Evolutionary conservation across 2,113 vertebrate genomes (phyloP).

Genomic region (Malurus cyaneus): DNA sequence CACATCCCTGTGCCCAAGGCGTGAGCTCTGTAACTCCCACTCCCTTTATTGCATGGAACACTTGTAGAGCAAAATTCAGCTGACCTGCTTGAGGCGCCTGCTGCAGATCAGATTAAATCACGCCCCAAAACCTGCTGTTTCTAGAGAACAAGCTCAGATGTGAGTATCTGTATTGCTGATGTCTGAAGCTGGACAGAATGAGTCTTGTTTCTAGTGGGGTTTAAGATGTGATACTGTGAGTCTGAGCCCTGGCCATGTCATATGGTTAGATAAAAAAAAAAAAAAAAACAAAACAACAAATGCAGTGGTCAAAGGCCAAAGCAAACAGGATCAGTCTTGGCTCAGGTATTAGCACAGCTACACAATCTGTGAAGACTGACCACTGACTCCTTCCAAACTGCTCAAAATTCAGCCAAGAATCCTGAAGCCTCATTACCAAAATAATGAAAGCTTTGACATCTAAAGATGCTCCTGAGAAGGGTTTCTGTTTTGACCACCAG

Average conservation of each 20-base stretch:
- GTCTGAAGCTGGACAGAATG: background rate
- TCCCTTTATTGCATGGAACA: background rate
- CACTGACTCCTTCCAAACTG: background rate
- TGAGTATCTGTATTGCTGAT: background rate
- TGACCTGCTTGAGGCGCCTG: background rate
- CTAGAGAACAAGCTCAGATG: background rate
- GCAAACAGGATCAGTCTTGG: background rate
- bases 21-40: background rate
- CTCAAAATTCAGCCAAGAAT: background rate
- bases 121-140: background rate
- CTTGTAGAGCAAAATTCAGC: background rate
- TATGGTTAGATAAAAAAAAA: background rate
- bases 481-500: background rate
- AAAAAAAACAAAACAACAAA: background rate
- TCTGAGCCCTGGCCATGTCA: background rate
- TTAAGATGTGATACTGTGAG: background rate
- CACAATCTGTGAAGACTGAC: background rate
- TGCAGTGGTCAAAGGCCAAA: background rate
- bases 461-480: background rate
- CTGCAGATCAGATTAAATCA: background rate
- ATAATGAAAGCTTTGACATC: background rate
- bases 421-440: background rate
- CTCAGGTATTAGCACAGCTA: background rate
- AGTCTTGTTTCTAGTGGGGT: background rate
- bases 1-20: fast-evolving